phyloP scores from a whole-genome alignment of 2,888 invertebrate genomes.

The Ophion ventricosus region DNA sequence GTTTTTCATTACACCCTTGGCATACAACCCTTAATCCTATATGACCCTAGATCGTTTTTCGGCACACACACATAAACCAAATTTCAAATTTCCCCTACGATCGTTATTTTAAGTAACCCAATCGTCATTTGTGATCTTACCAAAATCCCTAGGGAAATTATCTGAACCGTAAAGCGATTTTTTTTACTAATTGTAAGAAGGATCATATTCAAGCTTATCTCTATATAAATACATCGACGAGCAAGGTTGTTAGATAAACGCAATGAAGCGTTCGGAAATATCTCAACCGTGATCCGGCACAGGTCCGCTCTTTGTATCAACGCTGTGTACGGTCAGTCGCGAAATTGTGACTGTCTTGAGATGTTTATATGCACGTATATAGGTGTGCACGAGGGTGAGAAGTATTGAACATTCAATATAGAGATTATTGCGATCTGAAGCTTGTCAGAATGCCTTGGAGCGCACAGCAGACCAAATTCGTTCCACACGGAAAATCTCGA shows the following conservation, averaged over 20 bases:
- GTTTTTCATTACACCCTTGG: too few relatives aligned
- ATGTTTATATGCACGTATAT: not conserved
- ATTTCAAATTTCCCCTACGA: too few relatives aligned
- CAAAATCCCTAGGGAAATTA: not conserved
- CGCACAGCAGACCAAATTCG: conserved; percentile 6
- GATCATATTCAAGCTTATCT: not conserved
- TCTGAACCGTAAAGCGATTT: not conserved
- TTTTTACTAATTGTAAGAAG: not conserved
- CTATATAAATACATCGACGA: not conserved
- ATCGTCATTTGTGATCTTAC: not conserved
- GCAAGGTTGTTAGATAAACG: not conserved
- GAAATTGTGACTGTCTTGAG: not conserved
- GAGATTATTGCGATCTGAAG: not conserved
- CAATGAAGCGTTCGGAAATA: not conserved
- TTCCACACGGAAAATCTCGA: conserved; percentile 10
- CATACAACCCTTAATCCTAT: too few relatives aligned
- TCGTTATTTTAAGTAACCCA: too few relatives aligned
- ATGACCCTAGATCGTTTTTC: too few relatives aligned
- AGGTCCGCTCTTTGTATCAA: not conserved
- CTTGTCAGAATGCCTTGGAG: not conserved
- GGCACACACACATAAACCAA: too few relatives aligned
- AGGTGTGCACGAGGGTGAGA: not conserved
- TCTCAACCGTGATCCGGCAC: not conserved
- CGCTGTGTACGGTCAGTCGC: not conserved
- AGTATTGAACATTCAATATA: not conserved